phyloP scores from a whole-genome alignment of 2,888 invertebrate genomes.

The Phasia obesa region DNA sequence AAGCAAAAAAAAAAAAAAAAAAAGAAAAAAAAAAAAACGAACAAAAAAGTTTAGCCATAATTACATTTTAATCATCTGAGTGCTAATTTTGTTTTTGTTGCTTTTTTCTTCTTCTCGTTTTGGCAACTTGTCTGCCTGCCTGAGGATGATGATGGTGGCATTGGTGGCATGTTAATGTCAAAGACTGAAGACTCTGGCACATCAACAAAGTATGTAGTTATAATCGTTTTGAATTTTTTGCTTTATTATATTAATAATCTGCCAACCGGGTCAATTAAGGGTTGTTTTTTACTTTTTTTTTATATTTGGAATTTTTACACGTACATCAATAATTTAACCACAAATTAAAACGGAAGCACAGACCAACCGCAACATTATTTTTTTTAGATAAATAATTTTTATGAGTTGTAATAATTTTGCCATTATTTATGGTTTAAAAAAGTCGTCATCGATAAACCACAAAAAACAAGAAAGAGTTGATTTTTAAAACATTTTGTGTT shows the following conservation, averaged over 20 bases:
- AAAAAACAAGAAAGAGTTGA: constrained; percentile 39
- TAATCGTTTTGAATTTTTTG: not conserved
- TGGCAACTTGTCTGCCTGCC: constrained; percentile 40
- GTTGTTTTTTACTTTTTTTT: constrained; percentile 44
- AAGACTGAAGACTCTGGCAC: constrained; percentile 46
- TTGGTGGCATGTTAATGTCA: constrained; percentile 63
- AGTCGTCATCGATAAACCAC: not conserved
- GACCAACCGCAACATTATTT: constrained; percentile 53
- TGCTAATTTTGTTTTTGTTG: constrained; percentile 73
- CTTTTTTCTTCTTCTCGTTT: constrained; percentile 1
- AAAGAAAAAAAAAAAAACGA: not conserved
- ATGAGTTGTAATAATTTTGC: constrained; percentile 37
- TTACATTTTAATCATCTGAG: constrained; percentile 81
- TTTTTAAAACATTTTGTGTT: constrained; percentile 25
- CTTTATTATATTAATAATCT: constrained; percentile 53
- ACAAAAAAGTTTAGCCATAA: constrained; percentile 68
- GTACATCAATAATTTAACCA: constrained; percentile 64
- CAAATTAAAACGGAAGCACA: constrained; percentile 62
- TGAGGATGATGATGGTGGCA: constrained; percentile 27
- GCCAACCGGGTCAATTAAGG: constrained; percentile 53
- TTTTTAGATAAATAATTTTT: constrained; percentile 17
- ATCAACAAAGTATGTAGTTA: constrained; percentile 26
- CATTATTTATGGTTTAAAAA: constrained; percentile 42
- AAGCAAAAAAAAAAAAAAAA: constrained; percentile 3
- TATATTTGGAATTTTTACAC: constrained; percentile 34